Base-by-base conservation (phyloP, 2,888 invertebrate species). In the Agrotis clavis region DNA sequence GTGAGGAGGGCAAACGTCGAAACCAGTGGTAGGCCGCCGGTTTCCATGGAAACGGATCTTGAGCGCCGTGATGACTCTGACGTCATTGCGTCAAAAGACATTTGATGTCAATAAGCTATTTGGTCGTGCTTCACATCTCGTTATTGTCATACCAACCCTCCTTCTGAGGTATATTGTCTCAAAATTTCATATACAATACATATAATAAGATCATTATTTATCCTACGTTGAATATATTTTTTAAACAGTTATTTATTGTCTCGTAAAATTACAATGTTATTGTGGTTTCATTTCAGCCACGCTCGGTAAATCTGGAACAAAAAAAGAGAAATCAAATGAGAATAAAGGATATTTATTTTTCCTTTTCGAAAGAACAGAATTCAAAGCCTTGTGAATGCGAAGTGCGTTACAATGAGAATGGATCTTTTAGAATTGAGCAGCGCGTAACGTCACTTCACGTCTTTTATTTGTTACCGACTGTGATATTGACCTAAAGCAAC, bases 1-100 rank as follows among this genome's bases (percentile, higher is more conserved):
- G 96, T 96, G 70, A 96, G 94, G 50, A 96, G 91, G 5, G 95
- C 96, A 79, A 96, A 96, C 50, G 96, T 96, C 14, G 96, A 96
- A 63, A 96, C 94, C 79, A 95, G 84, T 41, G 96, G 96, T 77
- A 96, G 86, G 35, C 95, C 94, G 53, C 95, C 94, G 74, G 94
- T 93, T 89, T 96, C 96, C 95, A 95, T 94, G 86, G 93, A 87
- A 86, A 91, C 92, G 74, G 90, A 87, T 87, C 93, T 92, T 72
- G 91, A 82, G 53, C 93, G 92, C 74, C 90, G 87, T 79, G 90
- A 83, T 78, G 90, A 89, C 86, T 94, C 93, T 84, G 87, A 87
- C 89, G 88, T 89, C 94, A 92, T 95, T 86, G 90, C 88, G 87
- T 91, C 91, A 92, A 89, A 88, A 86, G 84, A 88, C 90, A 90